These are phyloP conservation scores for Muscina levida DNA, from an alignment of 2,888 invertebrate genomes.

Conservation along the genomic window DNA sequence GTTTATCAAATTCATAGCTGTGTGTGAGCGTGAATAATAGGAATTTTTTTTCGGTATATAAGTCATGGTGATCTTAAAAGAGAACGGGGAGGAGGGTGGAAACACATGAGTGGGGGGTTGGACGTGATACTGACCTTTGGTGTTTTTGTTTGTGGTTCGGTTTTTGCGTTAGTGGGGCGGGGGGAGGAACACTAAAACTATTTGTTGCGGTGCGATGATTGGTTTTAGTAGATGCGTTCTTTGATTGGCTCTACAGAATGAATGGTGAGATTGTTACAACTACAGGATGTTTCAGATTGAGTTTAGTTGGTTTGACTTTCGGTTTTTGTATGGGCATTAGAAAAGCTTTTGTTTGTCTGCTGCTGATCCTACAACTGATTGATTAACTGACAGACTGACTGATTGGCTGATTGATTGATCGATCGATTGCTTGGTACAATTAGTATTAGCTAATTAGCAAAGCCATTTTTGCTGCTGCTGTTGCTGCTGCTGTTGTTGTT, in stretches of 20 bases:
- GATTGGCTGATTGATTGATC: no score
- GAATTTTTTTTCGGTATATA: constrained; percentile 75
- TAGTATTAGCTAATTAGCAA: constrained; percentile 61
- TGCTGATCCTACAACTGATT: neutral
- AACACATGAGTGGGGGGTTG: neutral
- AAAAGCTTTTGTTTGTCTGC: constrained; percentile 21
- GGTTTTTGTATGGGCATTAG: constrained; percentile 21
- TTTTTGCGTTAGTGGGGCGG: neutral
- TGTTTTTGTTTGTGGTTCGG: constrained; percentile 22
- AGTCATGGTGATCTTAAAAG: constrained; percentile 69
- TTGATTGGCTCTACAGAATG: constrained; percentile 27
- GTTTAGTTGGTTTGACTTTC: neutral
- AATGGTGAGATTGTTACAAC: constrained; percentile 1
- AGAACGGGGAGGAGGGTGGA: constrained; percentile 8
- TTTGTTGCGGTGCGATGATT: constrained; percentile 6
- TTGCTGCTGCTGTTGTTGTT: constrained; percentile 35
- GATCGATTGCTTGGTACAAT: neutral
- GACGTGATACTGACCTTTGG: constrained; percentile 55
- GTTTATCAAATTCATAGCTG: constrained; percentile 92
- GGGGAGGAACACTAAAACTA: constrained; percentile 2
- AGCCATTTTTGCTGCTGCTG: constrained; percentile 46
- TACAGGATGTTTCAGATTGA: constrained; percentile 21
- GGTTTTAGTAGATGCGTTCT: neutral
- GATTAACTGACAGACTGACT: no score
- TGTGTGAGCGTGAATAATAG: constrained; percentile 71